A percentile compares a stretch with the other conserved stretches of the same genome.
Conservation (phyloP, 1,140 invertebrate genomes). For the Drosophila albomicans region DNA sequence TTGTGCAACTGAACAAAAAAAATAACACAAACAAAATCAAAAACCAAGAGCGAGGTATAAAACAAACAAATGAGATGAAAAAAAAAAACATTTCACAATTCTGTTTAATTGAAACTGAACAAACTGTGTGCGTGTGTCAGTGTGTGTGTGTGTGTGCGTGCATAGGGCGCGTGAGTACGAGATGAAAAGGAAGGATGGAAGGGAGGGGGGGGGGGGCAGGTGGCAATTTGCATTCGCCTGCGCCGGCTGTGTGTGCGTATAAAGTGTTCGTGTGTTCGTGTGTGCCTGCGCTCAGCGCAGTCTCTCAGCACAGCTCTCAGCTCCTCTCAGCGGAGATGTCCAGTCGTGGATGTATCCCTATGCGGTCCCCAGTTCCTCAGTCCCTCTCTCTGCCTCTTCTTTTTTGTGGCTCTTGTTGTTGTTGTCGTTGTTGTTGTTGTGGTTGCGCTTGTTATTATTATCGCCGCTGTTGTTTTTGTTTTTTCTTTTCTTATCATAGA, state of each 20-base stretch:
- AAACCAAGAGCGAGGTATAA: neutral
- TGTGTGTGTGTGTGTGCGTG: slow-evolving; percentile 14
- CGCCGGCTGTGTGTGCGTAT: slow-evolving; percentile 41
- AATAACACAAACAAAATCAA: neutral
- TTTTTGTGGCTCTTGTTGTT: slow-evolving; percentile 7
- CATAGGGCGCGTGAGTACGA: slow-evolving; percentile 1
- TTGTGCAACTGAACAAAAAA: slow-evolving; percentile 27
- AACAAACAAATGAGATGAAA: neutral
- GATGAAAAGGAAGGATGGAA: neutral
- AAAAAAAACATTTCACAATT: neutral
- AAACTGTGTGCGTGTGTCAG: slow-evolving; percentile 22
- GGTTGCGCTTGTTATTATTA: slow-evolving; percentile 27
- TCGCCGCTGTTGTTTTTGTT: slow-evolving; percentile 11
- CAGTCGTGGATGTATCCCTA: slow-evolving; percentile 79
- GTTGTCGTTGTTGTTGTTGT: slow-evolving; percentile 11
- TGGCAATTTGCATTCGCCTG: slow-evolving; percentile 53
- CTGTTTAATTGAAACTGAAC: slow-evolving; percentile 10
- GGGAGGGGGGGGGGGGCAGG: slow-evolving; percentile 15
- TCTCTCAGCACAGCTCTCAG: slow-evolving; percentile 29
- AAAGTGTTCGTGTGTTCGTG: slow-evolving; percentile 7
- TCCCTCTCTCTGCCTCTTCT: neutral
- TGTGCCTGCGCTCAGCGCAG: slow-evolving; percentile 41
- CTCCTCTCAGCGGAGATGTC: slow-evolving; percentile 50
- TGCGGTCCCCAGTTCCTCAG: slow-evolving; percentile 27
- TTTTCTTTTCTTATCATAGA: slow-evolving; percentile 27